Conservation (phyloP, 2,797 vertebrate genomes). For the Lepilemur septentrionalis region DNA sequence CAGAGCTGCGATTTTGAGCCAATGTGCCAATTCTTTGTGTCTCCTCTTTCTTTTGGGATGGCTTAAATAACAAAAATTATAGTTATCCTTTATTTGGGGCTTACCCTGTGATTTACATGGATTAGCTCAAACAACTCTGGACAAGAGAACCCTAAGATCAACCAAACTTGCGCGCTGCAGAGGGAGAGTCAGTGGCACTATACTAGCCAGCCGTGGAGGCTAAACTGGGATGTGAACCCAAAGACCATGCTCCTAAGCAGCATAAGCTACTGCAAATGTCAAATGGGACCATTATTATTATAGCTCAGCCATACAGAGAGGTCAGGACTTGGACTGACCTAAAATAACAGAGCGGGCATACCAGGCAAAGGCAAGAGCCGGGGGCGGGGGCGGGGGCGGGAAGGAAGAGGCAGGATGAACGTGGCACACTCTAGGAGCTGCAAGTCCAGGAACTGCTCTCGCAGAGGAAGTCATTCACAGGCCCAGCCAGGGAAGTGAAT, state of each 20-base stretch:
- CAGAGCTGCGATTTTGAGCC: background rate
- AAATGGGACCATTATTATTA: background rate
- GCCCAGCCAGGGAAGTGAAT: background rate
- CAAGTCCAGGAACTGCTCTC: background rate
- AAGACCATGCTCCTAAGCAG: background rate
- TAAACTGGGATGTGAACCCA: background rate
- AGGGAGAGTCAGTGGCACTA: background rate
- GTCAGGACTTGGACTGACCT: background rate
- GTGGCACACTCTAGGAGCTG: fast-evolving
- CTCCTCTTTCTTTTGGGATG: background rate
- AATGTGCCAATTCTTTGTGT: background rate
- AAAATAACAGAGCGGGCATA: background rate
- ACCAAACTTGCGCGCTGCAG: background rate
- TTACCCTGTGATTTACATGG: background rate
- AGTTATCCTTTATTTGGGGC: background rate
- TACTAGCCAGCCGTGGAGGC: fast-evolving
- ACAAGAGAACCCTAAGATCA: background rate
- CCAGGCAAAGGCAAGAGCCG: background rate
- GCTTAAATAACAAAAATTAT: background rate
- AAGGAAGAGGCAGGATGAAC: background rate
- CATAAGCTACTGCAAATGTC: background rate
- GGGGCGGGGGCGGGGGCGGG: background rate
- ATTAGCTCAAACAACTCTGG: background rate
- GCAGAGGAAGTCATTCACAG: background rate
- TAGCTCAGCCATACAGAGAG: background rate